Conservation (phyloP, 2,113 vertebrate species). For the Phocoena sinus region DNA sequence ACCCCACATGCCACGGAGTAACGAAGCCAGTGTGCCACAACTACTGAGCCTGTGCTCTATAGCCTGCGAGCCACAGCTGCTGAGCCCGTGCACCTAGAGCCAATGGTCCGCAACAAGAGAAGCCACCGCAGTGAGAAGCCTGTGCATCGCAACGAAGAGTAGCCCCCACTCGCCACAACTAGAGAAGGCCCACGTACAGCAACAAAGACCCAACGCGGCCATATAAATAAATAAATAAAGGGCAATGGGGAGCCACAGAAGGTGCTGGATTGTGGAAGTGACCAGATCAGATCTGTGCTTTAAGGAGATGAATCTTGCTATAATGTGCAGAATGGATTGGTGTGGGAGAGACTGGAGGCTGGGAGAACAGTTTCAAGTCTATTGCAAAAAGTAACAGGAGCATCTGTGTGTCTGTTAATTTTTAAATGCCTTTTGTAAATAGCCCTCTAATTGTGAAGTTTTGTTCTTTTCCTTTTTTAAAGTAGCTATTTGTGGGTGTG, state of each 20-base stretch:
- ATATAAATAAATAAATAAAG: too few relatives aligned
- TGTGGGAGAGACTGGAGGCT: conserved; percentile 36
- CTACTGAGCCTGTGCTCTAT: too few relatives aligned
- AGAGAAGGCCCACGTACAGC: too few relatives aligned
- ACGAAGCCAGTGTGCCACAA: too few relatives aligned
- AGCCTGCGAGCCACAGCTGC: too few relatives aligned
- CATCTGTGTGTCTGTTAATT: conserved; percentile 39
- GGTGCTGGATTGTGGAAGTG: background rate
- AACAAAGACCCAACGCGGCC: too few relatives aligned
- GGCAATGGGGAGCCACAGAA: background rate
- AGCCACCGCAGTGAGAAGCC: too few relatives aligned
- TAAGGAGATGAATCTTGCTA: background rate
- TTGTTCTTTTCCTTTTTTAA: conserved; percentile 19
- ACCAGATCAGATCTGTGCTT: background rate
- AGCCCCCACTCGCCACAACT: too few relatives aligned
- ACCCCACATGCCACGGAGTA: too few relatives aligned
- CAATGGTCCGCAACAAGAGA: too few relatives aligned
- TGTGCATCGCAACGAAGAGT: too few relatives aligned
- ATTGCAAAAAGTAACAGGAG: conserved; percentile 5
- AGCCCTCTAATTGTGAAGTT: conserved; percentile 31
- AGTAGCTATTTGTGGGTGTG: conserved; percentile 70
- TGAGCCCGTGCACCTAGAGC: too few relatives aligned
- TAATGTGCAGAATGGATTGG: background rate
- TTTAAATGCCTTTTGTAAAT: conserved; percentile 53
- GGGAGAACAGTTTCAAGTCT: conserved; percentile 34